phyloP scores from a whole-genome alignment of 2,888 invertebrate species.

The Trichogramma dendrolimi region DNA sequence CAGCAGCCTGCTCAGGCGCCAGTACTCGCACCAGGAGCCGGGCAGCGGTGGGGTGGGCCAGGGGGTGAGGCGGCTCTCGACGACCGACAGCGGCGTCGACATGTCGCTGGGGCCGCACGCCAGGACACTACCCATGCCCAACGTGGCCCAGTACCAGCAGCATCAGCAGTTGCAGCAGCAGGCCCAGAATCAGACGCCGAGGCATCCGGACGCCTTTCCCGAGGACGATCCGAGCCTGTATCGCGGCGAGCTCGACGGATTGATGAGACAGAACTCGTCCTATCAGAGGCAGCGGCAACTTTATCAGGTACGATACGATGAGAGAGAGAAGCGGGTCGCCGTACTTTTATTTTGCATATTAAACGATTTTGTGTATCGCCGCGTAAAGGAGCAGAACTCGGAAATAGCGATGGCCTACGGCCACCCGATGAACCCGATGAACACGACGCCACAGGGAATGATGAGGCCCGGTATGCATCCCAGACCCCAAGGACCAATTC shows the following conservation, averaged over 20 bases:
- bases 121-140: slow-evolving; percentile 47
- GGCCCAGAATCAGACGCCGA: slow-evolving; percentile 39
- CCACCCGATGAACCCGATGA: slow-evolving; percentile 38
- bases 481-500: slow-evolving; percentile 19
- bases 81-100: slow-evolving; percentile 56
- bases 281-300: slow-evolving; percentile 46
- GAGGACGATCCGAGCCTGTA: slow-evolving; percentile 66
- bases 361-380: neutral
- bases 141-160: slow-evolving; percentile 43
- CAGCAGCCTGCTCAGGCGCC: slow-evolving; percentile 72
- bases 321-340: neutral
- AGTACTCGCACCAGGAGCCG: slow-evolving; percentile 81
- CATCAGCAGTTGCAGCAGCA: slow-evolving; percentile 37
- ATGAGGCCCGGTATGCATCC: slow-evolving; percentile 41
- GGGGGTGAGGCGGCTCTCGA: slow-evolving; percentile 57
- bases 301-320: slow-evolving; percentile 40
- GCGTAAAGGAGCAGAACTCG: slow-evolving; percentile 42
- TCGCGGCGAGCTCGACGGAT: slow-evolving; percentile 72
- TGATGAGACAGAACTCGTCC: slow-evolving; percentile 76
- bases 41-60: slow-evolving; percentile 33
- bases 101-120: slow-evolving; percentile 49
- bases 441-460: neutral
- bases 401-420: slow-evolving; percentile 50
- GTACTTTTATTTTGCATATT: neutral
- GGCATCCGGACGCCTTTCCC: slow-evolving; percentile 54